Evolutionary conservation across 2,113 vertebrate genomes (phyloP).

Genomic region (Hippopotamus amphibius): DNA sequence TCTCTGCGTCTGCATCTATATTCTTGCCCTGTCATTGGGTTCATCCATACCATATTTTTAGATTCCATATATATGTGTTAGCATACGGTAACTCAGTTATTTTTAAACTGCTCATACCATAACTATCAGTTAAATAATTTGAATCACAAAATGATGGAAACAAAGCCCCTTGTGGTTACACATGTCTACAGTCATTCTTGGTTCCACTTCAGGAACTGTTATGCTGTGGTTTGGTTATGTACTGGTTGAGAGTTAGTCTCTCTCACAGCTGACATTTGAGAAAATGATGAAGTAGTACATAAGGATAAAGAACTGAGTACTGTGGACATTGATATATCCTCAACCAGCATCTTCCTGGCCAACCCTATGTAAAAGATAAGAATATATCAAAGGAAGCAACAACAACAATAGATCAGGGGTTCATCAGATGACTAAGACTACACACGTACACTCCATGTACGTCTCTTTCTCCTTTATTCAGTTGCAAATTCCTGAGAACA

Average conservation of each 20-base stretch:
- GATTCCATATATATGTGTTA: no score
- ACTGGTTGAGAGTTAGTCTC: background rate
- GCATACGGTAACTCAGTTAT: background rate
- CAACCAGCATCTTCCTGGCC: background rate
- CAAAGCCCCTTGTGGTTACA: background rate
- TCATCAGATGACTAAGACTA: background rate
- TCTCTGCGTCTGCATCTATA: no score
- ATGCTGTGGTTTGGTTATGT: background rate
- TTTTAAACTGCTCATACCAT: background rate
- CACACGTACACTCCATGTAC: background rate
- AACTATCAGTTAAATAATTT: background rate
- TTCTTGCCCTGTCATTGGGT: no score
- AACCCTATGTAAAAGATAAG: background rate
- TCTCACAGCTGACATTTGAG: background rate
- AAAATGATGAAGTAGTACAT: background rate
- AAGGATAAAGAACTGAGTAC: background rate
- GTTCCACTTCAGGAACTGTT: background rate
- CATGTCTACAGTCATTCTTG: background rate
- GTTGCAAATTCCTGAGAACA: background rate
- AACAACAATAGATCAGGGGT: background rate
- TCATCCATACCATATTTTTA: no score
- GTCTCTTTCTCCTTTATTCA: background rate
- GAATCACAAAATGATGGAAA: background rate
- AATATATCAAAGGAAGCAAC: background rate
- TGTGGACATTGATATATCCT: background rate